Conservation (phyloP, 2,888 invertebrate genomes). For the Lamproptera curius region DNA sequence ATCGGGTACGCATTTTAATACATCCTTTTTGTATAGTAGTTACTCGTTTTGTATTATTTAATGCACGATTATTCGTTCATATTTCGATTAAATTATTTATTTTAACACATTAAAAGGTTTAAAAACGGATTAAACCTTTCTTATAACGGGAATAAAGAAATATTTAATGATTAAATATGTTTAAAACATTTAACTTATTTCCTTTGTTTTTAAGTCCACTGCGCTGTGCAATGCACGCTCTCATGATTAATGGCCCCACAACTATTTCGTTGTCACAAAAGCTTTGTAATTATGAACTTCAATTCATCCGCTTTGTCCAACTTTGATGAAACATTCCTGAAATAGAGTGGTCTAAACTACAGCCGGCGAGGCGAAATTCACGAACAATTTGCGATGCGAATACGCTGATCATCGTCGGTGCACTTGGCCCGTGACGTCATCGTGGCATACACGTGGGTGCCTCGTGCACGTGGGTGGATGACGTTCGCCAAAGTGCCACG, state of each 20-base stretch:
- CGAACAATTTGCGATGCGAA: conserved; percentile 23
- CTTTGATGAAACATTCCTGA: conserved; percentile 12
- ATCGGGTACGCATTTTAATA: too few species aligned
- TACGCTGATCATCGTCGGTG: conserved; percentile 29
- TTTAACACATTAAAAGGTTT: too few species aligned
- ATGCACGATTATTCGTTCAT: too few species aligned
- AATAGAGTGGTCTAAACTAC: conserved; percentile 5
- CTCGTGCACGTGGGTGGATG: conserved; percentile 37
- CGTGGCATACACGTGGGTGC: conserved; percentile 27
- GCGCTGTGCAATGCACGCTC: neutral
- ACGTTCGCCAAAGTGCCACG: conserved; percentile 28
- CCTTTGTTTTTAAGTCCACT: neutral
- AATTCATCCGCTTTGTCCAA: conserved; percentile 11
- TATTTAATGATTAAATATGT: too few species aligned
- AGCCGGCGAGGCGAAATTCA: conserved; percentile 13
- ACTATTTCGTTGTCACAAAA: neutral
- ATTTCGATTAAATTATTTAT: too few species aligned
- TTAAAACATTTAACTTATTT: too few species aligned
- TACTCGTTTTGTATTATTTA: too few species aligned
- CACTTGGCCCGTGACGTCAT: conserved; percentile 38
- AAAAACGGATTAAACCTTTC: too few species aligned
- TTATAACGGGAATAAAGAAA: too few species aligned
- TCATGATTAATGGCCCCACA: neutral
- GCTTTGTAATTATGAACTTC: conserved; percentile 6
- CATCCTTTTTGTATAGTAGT: too few species aligned